These are phyloP conservation scores for Rutilus rutilus DNA, from an alignment of 2,113 vertebrate genomes.

Conservation along the genomic window DNA sequence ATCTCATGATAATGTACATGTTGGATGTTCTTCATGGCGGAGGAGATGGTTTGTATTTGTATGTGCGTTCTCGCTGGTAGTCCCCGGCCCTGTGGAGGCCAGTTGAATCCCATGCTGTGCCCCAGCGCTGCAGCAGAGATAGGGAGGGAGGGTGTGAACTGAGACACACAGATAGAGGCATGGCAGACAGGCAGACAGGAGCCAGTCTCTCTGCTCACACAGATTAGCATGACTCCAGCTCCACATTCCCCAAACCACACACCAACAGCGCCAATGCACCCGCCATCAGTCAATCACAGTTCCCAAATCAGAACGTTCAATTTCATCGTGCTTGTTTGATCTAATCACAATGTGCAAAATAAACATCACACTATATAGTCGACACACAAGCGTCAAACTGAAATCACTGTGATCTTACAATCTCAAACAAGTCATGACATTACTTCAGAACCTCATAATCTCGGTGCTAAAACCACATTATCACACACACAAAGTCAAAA, in stretches of 20 bases:
- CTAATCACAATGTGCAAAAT: constrained; percentile 6
- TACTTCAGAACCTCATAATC: constrained; percentile 16
- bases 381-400: neutral
- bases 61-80: constrained; percentile 57
- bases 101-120: constrained; percentile 55
- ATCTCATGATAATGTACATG: neutral
- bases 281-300: neutral
- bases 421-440: constrained; percentile 30
- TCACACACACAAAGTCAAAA: constrained; percentile 27
- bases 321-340: constrained; percentile 10
- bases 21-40: neutral
- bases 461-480: constrained; percentile 2
- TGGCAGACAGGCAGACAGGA: constrained; percentile 87
- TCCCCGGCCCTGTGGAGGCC: constrained; percentile 31
- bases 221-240: constrained; percentile 88
- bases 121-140: constrained; percentile 73
- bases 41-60: constrained; percentile 23
- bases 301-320: constrained; percentile 3
- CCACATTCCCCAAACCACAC: constrained; percentile 77
- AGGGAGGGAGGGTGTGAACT: constrained; percentile 87
- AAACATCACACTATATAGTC: neutral
- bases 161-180: constrained; percentile 86
- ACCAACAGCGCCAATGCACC: neutral
- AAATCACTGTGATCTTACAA: constrained; percentile 23
- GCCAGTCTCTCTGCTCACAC: constrained; percentile 80